phyloP scores from a whole-genome alignment of 2,113 vertebrate species.

The Bombycilla garrulus region DNA sequence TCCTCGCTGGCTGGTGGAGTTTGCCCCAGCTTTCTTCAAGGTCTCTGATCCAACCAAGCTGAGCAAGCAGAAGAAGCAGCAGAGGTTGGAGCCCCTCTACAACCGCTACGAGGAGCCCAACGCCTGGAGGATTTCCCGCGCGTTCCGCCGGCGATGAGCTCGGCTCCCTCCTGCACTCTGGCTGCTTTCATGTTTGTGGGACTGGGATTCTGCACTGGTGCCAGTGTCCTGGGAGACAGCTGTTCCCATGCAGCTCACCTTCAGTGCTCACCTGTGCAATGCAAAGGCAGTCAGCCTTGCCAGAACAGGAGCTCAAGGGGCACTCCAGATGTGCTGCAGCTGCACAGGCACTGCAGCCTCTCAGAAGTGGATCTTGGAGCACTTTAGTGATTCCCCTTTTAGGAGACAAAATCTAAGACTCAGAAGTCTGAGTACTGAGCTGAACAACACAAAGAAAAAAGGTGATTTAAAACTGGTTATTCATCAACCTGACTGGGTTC shows the following conservation, averaged over 20 bases:
- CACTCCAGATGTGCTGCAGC: not conserved
- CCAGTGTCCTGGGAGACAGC: not conserved
- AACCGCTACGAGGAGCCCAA: constrained; percentile 98
- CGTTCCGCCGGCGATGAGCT: constrained; percentile 87
- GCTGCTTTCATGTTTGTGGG: accelerated
- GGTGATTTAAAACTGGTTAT: not conserved
- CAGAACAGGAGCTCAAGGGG: not conserved
- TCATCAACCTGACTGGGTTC: not conserved
- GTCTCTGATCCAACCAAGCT: constrained; percentile 96
- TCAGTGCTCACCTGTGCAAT: not conserved
- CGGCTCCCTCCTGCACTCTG: accelerated
- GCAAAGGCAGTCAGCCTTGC: not conserved
- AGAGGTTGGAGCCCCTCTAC: constrained; percentile 92
- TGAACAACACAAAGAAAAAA: not conserved
- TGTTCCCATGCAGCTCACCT: accelerated
- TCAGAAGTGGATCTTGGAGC: not conserved
- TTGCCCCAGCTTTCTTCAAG: constrained; percentile 96
- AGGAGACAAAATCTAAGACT: not conserved
- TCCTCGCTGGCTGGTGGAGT: constrained; percentile 97
- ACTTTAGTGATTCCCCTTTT: not conserved
- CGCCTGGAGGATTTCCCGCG: constrained; percentile 94
- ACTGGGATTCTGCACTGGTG: not conserved
- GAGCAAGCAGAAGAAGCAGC: constrained; percentile 99
- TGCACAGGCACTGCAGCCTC: not conserved
- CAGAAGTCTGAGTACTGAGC: not conserved